Evolutionary conservation across 2,797 vertebrate species (phyloP).

Genomic region (Xerus rutilus): DNA sequence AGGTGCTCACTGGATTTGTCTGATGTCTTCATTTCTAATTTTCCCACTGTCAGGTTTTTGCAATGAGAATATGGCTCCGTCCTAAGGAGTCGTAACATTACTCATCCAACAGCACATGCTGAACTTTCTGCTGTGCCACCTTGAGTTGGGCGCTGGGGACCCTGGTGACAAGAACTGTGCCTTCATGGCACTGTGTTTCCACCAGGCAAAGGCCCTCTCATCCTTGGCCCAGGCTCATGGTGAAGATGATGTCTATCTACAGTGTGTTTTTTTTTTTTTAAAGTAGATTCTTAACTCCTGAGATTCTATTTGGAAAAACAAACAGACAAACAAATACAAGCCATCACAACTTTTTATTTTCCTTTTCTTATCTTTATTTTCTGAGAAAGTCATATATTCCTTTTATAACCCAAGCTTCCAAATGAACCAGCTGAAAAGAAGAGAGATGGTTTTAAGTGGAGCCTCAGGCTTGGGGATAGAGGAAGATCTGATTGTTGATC

Average conservation of each 20-base stretch:
- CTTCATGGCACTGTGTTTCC: background rate
- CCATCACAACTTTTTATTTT: background rate
- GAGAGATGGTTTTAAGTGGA: background rate
- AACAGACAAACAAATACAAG: background rate
- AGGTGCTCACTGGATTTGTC: background rate
- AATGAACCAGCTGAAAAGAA: background rate
- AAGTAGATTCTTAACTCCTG: background rate
- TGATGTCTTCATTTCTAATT: background rate
- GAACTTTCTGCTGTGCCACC: background rate
- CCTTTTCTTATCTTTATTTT: background rate
- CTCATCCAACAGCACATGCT: background rate
- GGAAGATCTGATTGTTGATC: background rate
- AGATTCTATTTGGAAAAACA: background rate
- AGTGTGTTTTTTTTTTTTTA: background rate
- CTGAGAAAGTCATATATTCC: background rate
- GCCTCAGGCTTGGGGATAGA: background rate
- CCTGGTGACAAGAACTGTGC: rapidly evolving
- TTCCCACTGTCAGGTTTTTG: background rate
- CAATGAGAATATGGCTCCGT: background rate
- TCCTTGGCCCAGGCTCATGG: background rate
- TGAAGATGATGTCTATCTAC: no score
- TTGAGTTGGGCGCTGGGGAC: background rate
- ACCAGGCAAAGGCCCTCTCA: background rate
- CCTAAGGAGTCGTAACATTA: background rate
- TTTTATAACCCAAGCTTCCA: background rate